Percentiles rank a stretch among this genome's conserved stretches.
Conservation (phyloP, 1,140 invertebrate species). For the Mizuhopecten yessoensis region DNA sequence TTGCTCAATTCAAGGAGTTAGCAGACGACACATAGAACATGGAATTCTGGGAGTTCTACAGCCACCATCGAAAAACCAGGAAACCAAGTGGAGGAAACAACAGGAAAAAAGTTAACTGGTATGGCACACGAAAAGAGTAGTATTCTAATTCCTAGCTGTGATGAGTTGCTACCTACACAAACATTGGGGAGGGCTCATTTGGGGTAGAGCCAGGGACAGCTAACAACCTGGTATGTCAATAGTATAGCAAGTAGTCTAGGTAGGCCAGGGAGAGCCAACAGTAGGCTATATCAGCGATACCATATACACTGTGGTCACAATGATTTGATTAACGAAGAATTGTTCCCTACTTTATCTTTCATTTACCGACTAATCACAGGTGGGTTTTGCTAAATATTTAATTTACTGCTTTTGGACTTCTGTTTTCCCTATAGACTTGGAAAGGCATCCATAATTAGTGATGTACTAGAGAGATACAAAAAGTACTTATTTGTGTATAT, state of each 20-base stretch:
- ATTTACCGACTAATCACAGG: not conserved
- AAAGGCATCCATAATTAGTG: not conserved
- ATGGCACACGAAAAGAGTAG: constrained; percentile 18
- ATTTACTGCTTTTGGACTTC: constrained; percentile 8
- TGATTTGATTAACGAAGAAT: not conserved
- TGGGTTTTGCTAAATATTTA: not conserved
- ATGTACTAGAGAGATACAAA: not conserved
- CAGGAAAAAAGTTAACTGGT: constrained; percentile 34
- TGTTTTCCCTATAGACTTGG: not conserved
- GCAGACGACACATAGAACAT: constrained; percentile 5
- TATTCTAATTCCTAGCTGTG: constrained; percentile 13
- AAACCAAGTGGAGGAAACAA: constrained; percentile 34
- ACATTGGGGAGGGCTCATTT: not conserved
- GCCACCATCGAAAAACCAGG: constrained; percentile 11
- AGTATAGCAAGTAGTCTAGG: not conserved
- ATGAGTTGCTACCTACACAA: constrained; percentile 38
- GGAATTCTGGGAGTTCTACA: constrained; percentile 32
- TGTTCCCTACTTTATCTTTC: not conserved
- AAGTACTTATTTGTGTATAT: not conserved
- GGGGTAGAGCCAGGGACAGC: not conserved
- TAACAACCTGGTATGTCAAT: not conserved
- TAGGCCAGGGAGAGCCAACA: not conserved
- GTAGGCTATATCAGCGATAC: not conserved
- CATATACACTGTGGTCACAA: not conserved
- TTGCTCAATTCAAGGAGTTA: not conserved